Evolutionary conservation across 2,888 invertebrate species (phyloP).

Genomic region (Rapana venosa): DNA sequence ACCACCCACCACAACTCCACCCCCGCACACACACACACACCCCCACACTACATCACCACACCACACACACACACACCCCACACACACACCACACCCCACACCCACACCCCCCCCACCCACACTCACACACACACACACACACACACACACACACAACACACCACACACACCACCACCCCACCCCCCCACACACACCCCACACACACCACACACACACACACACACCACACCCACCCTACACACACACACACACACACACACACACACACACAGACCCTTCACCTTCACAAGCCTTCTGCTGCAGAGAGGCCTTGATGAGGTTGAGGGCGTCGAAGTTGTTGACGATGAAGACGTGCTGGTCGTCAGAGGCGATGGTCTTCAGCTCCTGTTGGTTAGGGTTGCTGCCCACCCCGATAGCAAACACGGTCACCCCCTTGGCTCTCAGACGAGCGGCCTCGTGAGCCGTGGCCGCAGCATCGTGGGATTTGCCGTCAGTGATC

Average conservation of each 20-base stretch:
- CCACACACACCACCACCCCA: no score
- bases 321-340: conserved; percentile 64
- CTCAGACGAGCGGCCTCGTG: conserved; percentile 59
- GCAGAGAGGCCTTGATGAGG: conserved; percentile 61
- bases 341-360: conserved; percentile 66
- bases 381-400: conserved; percentile 60
- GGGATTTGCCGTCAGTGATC: conserved; percentile 60
- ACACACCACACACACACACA: no score
- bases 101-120: conserved; percentile 53
- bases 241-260: no score
- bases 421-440: conserved; percentile 63
- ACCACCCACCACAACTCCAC: not conserved
- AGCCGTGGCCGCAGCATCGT: conserved; percentile 60
- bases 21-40: no score
- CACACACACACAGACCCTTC: not conserved
- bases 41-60: no score
- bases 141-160: not conserved
- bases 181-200: no score
- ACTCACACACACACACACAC: conserved; percentile 26
- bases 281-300: conserved; percentile 67
- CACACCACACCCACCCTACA: no score
- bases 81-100: conserved; percentile 34
- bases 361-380: conserved; percentile 68
- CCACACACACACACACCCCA: no score
- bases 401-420: conserved; percentile 68